phyloP scores from a whole-genome alignment of 2,797 vertebrate genomes.

The Cryptoprocta ferox region DNA sequence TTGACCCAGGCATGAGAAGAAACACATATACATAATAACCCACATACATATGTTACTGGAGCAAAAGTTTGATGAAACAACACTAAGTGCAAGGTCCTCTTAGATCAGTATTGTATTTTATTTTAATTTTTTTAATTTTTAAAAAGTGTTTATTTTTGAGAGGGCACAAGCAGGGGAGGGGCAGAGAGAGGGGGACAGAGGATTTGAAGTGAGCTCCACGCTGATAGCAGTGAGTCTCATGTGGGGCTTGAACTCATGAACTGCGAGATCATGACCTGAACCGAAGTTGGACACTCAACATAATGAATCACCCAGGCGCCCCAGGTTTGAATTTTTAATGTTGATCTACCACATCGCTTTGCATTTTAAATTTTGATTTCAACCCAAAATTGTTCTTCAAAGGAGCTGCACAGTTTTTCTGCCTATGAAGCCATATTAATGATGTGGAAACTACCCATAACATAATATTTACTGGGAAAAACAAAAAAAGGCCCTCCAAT shows the following conservation, averaged over 20 bases:
- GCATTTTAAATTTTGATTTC: conserved; percentile 1
- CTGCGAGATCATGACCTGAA: no score
- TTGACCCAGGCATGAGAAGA: neutral
- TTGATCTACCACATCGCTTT: neutral
- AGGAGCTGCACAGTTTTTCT: neutral
- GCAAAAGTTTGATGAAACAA: neutral
- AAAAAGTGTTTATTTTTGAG: no score
- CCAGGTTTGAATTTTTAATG: neutral
- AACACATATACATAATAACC: neutral
- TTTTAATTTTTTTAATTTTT: neutral
- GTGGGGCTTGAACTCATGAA: no score
- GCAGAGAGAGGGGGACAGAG: no score
- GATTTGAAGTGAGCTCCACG: no score
- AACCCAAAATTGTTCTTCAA: neutral
- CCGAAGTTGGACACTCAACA: no score
- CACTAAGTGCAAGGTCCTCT: neutral
- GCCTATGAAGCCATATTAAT: neutral
- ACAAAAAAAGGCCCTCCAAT: neutral
- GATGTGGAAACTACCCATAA: neutral
- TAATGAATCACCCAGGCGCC: no score
- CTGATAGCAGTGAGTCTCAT: no score
- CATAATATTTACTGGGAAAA: neutral
- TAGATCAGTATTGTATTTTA: no score
- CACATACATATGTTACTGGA: neutral
- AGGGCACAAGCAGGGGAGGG: no score